Evolutionary conservation across 2,797 vertebrate species (phyloP).

Genomic region (Trachops cirrhosus): DNA sequence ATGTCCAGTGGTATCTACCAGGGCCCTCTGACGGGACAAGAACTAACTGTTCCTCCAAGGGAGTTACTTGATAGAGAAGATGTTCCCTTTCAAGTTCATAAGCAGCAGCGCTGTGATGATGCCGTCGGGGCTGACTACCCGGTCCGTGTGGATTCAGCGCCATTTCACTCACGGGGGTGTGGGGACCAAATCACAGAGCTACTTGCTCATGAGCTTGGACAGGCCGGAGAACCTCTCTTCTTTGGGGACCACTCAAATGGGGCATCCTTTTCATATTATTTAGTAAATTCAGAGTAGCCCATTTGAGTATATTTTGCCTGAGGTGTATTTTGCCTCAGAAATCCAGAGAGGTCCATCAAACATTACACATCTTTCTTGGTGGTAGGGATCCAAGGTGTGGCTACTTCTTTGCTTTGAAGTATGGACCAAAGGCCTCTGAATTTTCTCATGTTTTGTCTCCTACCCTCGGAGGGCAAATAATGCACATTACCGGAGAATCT

Average conservation of each 20-base stretch:
- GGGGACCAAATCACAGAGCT: not conserved
- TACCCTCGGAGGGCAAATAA: not conserved
- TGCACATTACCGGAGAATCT: not conserved
- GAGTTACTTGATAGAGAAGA: not conserved
- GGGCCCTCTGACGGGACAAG: not conserved
- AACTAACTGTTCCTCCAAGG: not conserved
- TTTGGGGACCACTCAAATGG: not conserved
- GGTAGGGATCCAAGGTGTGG: not conserved
- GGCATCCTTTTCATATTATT: not conserved
- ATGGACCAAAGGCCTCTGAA: not conserved
- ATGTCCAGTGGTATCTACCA: not conserved
- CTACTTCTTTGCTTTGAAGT: not conserved
- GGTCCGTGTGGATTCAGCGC: fast-evolving
- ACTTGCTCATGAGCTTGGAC: not conserved
- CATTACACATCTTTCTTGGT: not conserved
- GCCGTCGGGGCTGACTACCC: not conserved
- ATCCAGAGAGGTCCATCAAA: not conserved
- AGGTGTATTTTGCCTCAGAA: not conserved
- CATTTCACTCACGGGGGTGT: not conserved
- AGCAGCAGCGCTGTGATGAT: not conserved
- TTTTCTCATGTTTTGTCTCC: not conserved
- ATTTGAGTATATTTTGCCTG: not conserved
- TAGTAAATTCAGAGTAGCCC: not conserved
- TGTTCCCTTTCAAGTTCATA: not conserved
- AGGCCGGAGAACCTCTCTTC: not conserved